These are phyloP conservation scores for Uropetala carovei DNA, from an alignment of 2,888 invertebrate species.

Conservation along the genomic window DNA sequence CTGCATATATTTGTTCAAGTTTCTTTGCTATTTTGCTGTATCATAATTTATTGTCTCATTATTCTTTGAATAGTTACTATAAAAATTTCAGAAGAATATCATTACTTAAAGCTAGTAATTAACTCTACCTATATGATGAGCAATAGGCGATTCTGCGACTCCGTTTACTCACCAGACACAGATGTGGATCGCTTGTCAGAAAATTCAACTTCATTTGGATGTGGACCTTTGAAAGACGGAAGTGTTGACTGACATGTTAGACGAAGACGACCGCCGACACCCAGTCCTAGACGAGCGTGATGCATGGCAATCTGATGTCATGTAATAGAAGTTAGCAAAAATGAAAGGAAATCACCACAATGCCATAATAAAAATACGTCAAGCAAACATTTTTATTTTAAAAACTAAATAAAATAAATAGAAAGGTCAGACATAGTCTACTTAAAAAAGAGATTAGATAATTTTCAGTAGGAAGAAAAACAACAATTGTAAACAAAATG, in stretches of 20 bases:
- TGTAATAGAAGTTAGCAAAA: no score
- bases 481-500: no score
- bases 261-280: constrained; percentile 15
- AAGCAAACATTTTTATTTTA: no score
- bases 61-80: not conserved
- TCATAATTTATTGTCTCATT: not conserved
- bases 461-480: no score
- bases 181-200: not conserved
- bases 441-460: no score
- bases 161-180: not conserved
- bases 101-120: not conserved
- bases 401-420: no score
- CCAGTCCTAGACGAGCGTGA: constrained; percentile 26
- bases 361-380: no score
- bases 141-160: not conserved
- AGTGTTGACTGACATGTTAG: constrained; percentile 15
- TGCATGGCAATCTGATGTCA: not conserved
- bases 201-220: constrained; percentile 37
- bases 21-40: no score
- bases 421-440: no score
- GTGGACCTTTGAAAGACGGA: constrained; percentile 12
- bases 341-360: no score
- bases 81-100: not conserved
- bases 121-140: not conserved
- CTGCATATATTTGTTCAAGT: not conserved